Evolutionary conservation across 2,797 vertebrate species (phyloP), one percentile per base, ranked within the genome.

Genomic region (Bryconaethiops microstoma): DNA sequence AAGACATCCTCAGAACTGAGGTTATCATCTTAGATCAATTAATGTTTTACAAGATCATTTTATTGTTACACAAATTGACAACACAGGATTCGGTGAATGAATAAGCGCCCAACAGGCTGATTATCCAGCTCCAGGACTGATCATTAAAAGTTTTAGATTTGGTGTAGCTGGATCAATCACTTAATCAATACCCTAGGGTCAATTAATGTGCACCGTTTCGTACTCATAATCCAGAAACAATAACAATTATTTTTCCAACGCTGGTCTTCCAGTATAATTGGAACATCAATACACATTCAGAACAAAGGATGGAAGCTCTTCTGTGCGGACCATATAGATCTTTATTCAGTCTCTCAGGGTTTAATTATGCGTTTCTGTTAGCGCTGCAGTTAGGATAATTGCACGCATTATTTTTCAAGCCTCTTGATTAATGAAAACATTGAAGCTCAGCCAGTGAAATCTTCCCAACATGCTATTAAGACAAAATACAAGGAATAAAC

Each of bases 341-440:
- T 76, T 84, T 82, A 82, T 86, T 86, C 70, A 25, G 48, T 71
- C 13, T 63, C 13, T 59, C 64, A 39, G 23, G 81, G 40, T 74
- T 72, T 87, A 86, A 88, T 88, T 87, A 84, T 76, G 77, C 29
- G n/a, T 83, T 62, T 74, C 74, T 77, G 74, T 67, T 64, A 21
- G 76, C 73, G 71, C 71, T 73, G 78, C 77, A 82, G 82, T 71
- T 64, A 87, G 25, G 80, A 83, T 67, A 70, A 88, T 77, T 84
- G 73, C 69, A 79, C 67, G 76, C 48, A 73, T 86, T 79, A 60
- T 25, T 57, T 45, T 74, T 40, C 23, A 67, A 17, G 7, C 12
- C 4, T 4, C 10, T n/a, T 59, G 25, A 70, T 25, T 64, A 29
- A 50, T 35, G n/a, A n/a, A 55, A n/a, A 57, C 40, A 17, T n/a